These are phyloP conservation scores for Triplophysa bombifrons DNA, from an alignment of 2,797 vertebrate species.

Conservation along the genomic window DNA sequence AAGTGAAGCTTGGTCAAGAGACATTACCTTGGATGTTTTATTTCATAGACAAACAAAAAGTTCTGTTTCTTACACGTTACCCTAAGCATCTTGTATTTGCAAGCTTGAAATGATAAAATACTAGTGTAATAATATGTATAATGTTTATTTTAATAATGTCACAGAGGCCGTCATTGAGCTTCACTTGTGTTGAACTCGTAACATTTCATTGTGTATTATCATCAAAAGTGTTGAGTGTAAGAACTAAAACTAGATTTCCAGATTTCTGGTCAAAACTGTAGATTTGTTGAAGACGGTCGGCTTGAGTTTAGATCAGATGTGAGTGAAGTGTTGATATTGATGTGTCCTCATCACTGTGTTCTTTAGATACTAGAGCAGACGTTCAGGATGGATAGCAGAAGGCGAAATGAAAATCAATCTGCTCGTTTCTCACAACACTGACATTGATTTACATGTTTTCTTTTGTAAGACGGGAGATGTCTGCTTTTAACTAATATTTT, in stretches of 20 bases:
- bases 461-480: background rate
- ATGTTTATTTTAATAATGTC: background rate
- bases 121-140: too few relatives aligned
- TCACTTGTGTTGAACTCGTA: background rate
- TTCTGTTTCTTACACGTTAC: too few relatives aligned
- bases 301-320: background rate
- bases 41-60: too few relatives aligned
- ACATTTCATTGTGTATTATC: background rate
- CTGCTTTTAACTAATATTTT: background rate
- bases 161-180: background rate
- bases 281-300: conserved; percentile 6
- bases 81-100: background rate
- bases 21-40: too few relatives aligned
- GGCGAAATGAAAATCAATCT: background rate
- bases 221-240: background rate
- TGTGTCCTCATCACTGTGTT: conserved; percentile 35
- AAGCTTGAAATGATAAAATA: background rate
- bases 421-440: background rate
- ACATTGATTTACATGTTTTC: background rate
- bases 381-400: background rate
- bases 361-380: conserved; percentile 14
- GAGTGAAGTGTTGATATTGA: conserved; percentile 34
- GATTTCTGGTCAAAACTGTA: background rate
- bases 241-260: background rate
- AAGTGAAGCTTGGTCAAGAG: background rate